phyloP scores from a whole-genome alignment of 2,113 vertebrate genomes.

The Entomyzon cyanotis region DNA sequence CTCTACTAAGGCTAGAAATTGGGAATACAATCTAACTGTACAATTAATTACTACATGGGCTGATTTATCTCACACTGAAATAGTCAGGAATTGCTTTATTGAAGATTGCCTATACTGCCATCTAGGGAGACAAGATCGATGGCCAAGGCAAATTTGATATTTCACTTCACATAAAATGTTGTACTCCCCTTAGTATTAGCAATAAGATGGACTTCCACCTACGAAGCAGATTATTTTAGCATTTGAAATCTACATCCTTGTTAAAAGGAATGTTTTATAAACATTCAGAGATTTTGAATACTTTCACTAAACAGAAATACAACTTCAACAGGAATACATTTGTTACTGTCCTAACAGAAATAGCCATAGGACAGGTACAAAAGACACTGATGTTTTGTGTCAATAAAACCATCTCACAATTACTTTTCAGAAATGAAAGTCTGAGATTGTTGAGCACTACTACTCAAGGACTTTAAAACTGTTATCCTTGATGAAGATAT shows the following conservation, averaged over 20 bases:
- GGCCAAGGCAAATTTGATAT: background rate
- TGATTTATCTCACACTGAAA: background rate
- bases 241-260: background rate
- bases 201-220: background rate
- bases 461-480: background rate
- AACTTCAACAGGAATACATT: background rate
- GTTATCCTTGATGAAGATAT: background rate
- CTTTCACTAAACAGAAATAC: background rate
- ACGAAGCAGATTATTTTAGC: background rate
- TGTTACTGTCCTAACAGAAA: background rate
- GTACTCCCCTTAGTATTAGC: background rate
- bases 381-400: background rate
- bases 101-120: background rate
- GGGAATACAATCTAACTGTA: background rate
- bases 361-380: background rate
- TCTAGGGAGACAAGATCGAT: background rate
- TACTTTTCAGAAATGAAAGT: background rate
- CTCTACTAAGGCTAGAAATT: background rate
- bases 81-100: background rate
- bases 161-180: background rate
- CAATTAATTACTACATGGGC: background rate
- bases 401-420: background rate
- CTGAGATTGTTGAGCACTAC: background rate
- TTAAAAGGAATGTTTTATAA: background rate
- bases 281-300: background rate